A percentile compares a stretch with the other conserved stretches of the same genome.
Conservation (phyloP, 2,888 invertebrate genomes). For the Cantharis lateralis region DNA sequence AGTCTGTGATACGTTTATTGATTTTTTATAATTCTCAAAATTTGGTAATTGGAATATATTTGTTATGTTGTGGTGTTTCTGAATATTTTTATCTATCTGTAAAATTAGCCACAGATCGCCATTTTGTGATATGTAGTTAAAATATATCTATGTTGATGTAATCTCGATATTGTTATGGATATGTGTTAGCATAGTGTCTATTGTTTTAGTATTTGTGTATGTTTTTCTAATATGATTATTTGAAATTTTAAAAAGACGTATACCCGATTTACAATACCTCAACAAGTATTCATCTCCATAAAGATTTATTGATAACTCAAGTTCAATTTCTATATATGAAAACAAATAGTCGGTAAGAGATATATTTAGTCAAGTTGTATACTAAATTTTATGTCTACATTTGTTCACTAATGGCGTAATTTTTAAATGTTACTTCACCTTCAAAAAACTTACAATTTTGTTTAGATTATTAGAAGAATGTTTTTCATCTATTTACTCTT, state of each 20-base stretch:
- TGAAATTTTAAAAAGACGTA: neutral
- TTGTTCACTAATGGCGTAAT: neutral
- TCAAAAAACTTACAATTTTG: neutral
- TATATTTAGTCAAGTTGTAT: neutral
- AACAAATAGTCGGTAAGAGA: neutral
- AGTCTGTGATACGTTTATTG: constrained; percentile 41
- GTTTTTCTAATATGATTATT: constrained; percentile 6
- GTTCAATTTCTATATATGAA: neutral
- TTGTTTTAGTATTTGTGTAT: constrained; percentile 31
- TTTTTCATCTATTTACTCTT: neutral
- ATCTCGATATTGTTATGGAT: constrained; percentile 45
- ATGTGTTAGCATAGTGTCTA: constrained; percentile 43
- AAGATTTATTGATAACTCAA: neutral
- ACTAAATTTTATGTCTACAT: constrained; percentile 1
- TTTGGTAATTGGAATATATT: constrained; percentile 12
- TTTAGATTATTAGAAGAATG: neutral
- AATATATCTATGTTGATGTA: constrained; percentile 45
- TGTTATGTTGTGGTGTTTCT: constrained; percentile 14
- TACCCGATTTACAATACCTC: constrained; percentile 13
- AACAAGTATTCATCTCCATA: neutral
- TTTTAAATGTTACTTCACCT: neutral
- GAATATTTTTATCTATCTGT: constrained; percentile 10
- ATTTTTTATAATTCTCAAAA: constrained; percentile 19
- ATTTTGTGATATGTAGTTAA: constrained; percentile 34
- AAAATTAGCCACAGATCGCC: constrained; percentile 22